phyloP scores from a whole-genome alignment of 2,888 invertebrate species.

The Ditula angustiorana region DNA sequence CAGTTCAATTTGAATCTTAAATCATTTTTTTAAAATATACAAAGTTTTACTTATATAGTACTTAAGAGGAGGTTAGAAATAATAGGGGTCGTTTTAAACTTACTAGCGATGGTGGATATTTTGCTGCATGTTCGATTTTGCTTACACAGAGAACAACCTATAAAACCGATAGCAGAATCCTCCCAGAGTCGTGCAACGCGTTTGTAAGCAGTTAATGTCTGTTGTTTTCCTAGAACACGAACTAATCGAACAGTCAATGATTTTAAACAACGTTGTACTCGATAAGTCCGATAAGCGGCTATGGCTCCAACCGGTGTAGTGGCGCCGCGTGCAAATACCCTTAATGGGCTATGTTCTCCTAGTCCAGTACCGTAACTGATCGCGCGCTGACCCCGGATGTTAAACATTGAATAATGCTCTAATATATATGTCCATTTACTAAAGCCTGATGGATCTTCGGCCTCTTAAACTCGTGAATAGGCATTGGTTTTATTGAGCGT shows the following conservation, averaged over 20 bases:
- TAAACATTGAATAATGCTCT: slow-evolving; percentile 38
- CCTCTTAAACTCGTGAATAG: slow-evolving; percentile 26
- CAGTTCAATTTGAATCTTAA: too few species aligned
- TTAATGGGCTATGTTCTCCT: slow-evolving; percentile 9
- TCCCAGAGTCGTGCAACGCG: not conserved
- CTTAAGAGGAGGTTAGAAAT: too few species aligned
- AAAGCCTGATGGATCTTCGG: slow-evolving; percentile 37
- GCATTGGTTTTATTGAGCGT: slow-evolving; percentile 21
- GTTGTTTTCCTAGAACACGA: not conserved
- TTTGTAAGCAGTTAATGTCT: not conserved
- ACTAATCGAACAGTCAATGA: slow-evolving; percentile 13
- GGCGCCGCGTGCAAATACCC: slow-evolving; percentile 8
- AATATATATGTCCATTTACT: slow-evolving; percentile 27
- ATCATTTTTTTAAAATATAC: too few species aligned
- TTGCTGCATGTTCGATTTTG: too few species aligned
- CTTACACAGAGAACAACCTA: too few species aligned
- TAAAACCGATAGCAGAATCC: not conserved
- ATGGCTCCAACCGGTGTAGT: not conserved
- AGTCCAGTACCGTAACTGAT: slow-evolving; percentile 14
- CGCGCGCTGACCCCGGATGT: slow-evolving; percentile 29
- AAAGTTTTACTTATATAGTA: too few species aligned
- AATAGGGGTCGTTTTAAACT: too few species aligned
- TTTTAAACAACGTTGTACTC: slow-evolving; percentile 10
- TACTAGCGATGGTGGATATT: too few species aligned
- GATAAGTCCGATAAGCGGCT: slow-evolving; percentile 13